Evolutionary conservation across 1,140 invertebrate species (phyloP), one percentile per base, ranked within the genome.

Genomic region (Protaetia brevitarsis): DNA sequence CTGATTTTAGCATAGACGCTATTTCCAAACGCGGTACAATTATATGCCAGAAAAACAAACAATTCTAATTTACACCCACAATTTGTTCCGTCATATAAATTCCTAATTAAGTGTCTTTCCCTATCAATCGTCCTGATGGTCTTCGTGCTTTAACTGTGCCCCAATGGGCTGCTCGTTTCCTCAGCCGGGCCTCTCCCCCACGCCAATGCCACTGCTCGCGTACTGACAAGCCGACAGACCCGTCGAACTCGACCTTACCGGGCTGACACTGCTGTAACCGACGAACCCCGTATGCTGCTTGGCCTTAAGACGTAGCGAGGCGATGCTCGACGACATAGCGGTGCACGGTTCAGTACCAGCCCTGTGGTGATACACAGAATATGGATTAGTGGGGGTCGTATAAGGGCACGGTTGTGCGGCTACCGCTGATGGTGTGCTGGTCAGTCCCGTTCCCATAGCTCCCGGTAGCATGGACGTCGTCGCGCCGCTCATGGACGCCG

Each of bases 201-300:
- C 79, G 23, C 79, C 82, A 37, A 82, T 82, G 23, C 82, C 84
- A 51, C 83, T 84, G 63, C 82, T 80, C 34, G 91, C 91, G 80
- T 95, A 96, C 79, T 96, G 94, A 80, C 94, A 96, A 61, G 93
- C 93, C 37, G 92, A 92, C 61, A 95, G 80, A 16, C 90, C 89
- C 65, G 90, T 88, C n/a, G 87, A 89, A n/a, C 90, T 88, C 1
- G 91, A 90, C n/a, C 89, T 83, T 5, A 89, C 88, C 0, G 89
- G 88, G 71, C 86, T 86, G 63, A 83, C 79, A 45, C 80, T 77
- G 61, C 82, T 80, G 77, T 87, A 87, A 36, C 85, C 84, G 16
- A 83, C 80, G 70, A 88, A 88, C 2, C 87, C 86, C 59, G 86
- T 88, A 79, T 96, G 93, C 78, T 96, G 93, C 79, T 96, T 95